phyloP scores from a whole-genome alignment of 2,888 invertebrate species.

The Dexiosoma caninum region DNA sequence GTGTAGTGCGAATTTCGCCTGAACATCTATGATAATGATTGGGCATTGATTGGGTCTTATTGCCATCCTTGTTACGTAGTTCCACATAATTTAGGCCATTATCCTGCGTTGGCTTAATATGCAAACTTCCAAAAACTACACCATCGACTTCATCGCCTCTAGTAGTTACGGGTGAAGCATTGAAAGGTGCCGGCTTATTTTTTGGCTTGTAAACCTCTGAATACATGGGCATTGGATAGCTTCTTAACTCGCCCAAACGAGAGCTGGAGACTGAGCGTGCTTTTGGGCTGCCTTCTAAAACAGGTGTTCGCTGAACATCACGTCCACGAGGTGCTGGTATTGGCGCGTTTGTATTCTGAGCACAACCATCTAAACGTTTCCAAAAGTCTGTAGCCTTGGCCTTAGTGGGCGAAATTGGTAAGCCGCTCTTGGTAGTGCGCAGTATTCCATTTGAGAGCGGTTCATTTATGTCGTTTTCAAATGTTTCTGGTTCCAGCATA shows the following conservation, averaged over 20 bases:
- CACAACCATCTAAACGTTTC: slow-evolving; percentile 81
- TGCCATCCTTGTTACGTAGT: slow-evolving; percentile 71
- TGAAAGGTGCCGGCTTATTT: slow-evolving; percentile 49
- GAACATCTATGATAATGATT: slow-evolving; percentile 74
- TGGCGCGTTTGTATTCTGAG: slow-evolving; percentile 69
- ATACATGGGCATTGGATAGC: slow-evolving; percentile 73
- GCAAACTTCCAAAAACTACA: slow-evolving; percentile 74
- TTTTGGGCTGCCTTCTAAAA: slow-evolving; percentile 65
- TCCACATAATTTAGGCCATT: slow-evolving; percentile 72
- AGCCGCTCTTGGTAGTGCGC: slow-evolving; percentile 74
- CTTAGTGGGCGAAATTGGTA: slow-evolving; percentile 68
- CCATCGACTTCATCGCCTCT: slow-evolving; percentile 67
- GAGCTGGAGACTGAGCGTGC: slow-evolving; percentile 76
- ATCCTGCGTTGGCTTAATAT: slow-evolving; percentile 73
- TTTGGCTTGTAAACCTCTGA: slow-evolving; percentile 76
- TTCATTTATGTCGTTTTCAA: slow-evolving; percentile 28
- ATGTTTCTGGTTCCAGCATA: slow-evolving; percentile 78
- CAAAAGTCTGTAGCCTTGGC: slow-evolving; percentile 80
- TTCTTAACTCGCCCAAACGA: slow-evolving; percentile 70
- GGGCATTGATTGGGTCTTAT: slow-evolving; percentile 76
- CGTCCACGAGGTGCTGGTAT: slow-evolving; percentile 65
- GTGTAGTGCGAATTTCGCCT: slow-evolving; percentile 68
- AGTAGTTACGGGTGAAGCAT: neutral
- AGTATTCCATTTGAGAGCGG: slow-evolving; percentile 70
- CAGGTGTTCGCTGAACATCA: slow-evolving; percentile 55